These are phyloP conservation scores for Acrocyrtus sp. DNA, from an alignment of 2,888 invertebrate genomes.

Conservation along the genomic window DNA sequence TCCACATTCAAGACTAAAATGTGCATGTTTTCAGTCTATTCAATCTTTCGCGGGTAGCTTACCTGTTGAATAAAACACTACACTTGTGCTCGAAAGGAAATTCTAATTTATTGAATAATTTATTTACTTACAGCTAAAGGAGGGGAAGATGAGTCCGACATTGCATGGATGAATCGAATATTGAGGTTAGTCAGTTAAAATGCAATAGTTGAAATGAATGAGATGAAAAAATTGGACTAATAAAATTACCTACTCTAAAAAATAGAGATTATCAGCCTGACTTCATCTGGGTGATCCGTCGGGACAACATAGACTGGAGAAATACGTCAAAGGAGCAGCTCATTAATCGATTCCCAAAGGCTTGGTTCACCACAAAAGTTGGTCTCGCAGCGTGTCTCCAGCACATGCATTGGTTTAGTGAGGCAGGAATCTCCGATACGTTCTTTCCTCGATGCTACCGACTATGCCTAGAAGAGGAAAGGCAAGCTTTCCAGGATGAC, in stretches of 20 bases:
- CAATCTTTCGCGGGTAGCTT: too few species aligned
- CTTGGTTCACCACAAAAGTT: slow-evolving; percentile 89
- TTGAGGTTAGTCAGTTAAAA: too few species aligned
- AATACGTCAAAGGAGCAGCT: slow-evolving; percentile 74
- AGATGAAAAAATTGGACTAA: too few species aligned
- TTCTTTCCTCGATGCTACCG: slow-evolving; percentile 90
- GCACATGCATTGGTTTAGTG: slow-evolving; percentile 87
- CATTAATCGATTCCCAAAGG: slow-evolving; percentile 84
- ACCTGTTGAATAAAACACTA: too few species aligned
- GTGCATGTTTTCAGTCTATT: too few species aligned
- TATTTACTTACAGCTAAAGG: slow-evolving; percentile 6
- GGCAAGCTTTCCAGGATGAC: slow-evolving; percentile 86
- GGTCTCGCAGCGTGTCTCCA: slow-evolving; percentile 81
- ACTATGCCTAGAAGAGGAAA: slow-evolving; percentile 83
- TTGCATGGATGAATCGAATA: slow-evolving; percentile 72
- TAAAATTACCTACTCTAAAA: too few species aligned
- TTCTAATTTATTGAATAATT: too few species aligned
- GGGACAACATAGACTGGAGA: slow-evolving; percentile 82
- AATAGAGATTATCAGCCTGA: slow-evolving; percentile 83
- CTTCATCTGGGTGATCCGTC: slow-evolving; percentile 89
- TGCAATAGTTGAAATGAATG: too few species aligned
- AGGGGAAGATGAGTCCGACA: slow-evolving; percentile 60
- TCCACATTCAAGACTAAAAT: too few species aligned
- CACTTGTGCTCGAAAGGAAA: too few species aligned
- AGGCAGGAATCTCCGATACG: slow-evolving; percentile 81